phyloP scores from a whole-genome alignment of 2,888 invertebrate species.

The Cetonia aurata region DNA sequence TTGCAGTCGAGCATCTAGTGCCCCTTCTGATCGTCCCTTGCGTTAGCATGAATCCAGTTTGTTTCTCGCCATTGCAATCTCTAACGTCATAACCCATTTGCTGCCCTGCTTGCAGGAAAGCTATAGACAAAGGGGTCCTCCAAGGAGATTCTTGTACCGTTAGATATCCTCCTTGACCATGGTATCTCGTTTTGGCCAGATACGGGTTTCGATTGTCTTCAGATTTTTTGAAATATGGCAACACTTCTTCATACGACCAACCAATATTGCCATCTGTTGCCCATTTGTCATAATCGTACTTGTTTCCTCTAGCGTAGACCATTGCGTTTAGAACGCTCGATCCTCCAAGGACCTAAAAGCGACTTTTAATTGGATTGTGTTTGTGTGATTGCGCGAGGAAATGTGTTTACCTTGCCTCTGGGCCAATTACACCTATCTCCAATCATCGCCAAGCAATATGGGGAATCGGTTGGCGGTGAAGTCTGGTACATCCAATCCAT shows the following conservation, averaged over 20 bases:
- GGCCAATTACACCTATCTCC: constrained; percentile 93
- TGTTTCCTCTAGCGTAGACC: constrained; percentile 92
- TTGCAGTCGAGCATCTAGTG: constrained; percentile 88
- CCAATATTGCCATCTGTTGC: constrained; percentile 85
- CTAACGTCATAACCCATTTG: constrained; percentile 82
- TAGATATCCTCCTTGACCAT: constrained; percentile 82
- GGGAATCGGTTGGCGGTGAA: constrained; percentile 79
- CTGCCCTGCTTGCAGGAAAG: constrained; percentile 84
- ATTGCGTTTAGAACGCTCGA: constrained; percentile 91
- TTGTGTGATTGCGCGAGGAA: neutral
- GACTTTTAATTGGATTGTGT: neutral
- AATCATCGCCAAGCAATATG: constrained; percentile 90
- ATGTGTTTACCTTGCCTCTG: constrained; percentile 79
- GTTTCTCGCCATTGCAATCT: constrained; percentile 85
- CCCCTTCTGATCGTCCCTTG: constrained; percentile 85
- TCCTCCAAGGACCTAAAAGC: constrained; percentile 78
- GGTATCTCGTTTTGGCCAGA: constrained; percentile 79
- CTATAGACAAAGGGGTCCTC: constrained; percentile 84
- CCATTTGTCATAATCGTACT: constrained; percentile 90
- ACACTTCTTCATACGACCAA: constrained; percentile 86
- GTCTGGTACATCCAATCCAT: constrained; percentile 95
- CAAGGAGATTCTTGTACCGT: constrained; percentile 89
- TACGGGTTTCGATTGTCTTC: constrained; percentile 91
- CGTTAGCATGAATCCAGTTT: constrained; percentile 89
- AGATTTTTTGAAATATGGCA: constrained; percentile 88